These are phyloP conservation scores for Danio choprae DNA, from an alignment of 2,797 vertebrate genomes.

Conservation along the genomic window DNA sequence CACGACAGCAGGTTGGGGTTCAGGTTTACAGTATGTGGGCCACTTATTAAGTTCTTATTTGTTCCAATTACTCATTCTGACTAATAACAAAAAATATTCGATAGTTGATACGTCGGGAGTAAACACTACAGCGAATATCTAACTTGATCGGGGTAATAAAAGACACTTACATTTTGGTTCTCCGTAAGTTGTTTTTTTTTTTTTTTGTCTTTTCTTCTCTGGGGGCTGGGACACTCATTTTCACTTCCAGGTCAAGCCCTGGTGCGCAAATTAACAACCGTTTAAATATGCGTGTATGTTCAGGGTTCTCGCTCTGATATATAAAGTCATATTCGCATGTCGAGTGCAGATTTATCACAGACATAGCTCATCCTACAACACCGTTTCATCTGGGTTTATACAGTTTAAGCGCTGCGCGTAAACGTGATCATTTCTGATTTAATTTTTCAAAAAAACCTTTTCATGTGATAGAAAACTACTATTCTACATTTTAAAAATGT, in stretches of 20 bases:
- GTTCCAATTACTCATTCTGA: background rate
- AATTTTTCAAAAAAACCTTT: too few species aligned
- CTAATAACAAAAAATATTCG: background rate
- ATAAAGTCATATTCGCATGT: background rate
- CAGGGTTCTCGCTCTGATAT: background rate
- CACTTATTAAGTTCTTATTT: background rate
- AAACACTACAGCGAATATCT: background rate
- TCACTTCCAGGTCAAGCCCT: conserved; percentile 54
- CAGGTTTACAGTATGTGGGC: background rate
- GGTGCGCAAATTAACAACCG: conserved; percentile 45
- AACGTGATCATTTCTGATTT: background rate
- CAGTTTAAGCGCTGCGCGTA: background rate
- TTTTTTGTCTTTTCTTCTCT: conserved; percentile 45
- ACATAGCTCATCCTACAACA: conserved; percentile 19
- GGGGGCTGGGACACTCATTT: conserved; percentile 33
- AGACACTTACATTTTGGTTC: conserved; percentile 35
- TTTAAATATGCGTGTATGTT: conserved; percentile 23
- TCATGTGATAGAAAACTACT: too few species aligned
- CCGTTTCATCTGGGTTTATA: background rate
- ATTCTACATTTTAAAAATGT: too few species aligned
- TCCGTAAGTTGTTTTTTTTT: conserved; percentile 25
- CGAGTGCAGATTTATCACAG: background rate
- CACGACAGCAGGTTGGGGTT: conserved; percentile 30
- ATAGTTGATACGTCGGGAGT: background rate
- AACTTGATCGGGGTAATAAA: background rate